A percentile compares a stretch with the other conserved stretches of the same genome.
These are phyloP conservation scores for Amaurobius ferox DNA, from an alignment of 2,888 invertebrate species.

Conservation along the genomic window DNA sequence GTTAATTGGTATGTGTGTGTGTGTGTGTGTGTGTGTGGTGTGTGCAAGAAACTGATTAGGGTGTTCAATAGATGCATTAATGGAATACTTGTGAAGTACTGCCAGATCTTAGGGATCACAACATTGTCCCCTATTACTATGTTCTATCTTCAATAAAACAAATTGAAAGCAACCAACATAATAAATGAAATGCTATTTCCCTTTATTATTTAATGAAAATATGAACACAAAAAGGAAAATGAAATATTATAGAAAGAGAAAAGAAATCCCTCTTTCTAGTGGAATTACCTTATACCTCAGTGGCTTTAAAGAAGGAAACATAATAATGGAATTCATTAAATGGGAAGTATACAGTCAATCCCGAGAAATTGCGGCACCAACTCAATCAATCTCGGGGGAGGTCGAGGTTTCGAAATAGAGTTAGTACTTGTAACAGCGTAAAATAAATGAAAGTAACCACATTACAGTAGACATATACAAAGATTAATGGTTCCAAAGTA, in stretches of 20 bases:
- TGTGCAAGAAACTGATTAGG: no score
- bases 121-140: no score
- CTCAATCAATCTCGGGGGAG: conserved; percentile 2
- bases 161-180: no score
- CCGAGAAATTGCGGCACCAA: neutral
- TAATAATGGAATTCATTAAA: conserved; percentile 16
- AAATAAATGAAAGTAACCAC: conserved; percentile 17
- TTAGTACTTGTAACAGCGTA: neutral
- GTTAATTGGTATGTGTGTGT: no score
- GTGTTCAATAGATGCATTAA: no score
- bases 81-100: no score
- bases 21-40: no score
- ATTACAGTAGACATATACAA: conserved; percentile 7
- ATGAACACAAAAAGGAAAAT: neutral
- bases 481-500: conserved; percentile 19
- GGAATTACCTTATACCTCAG: neutral
- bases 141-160: no score
- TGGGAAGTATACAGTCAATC: neutral
- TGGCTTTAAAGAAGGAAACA: neutral
- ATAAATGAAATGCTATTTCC: no score
- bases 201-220: neutral
- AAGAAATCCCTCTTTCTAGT: neutral
- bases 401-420: conserved; percentile 1
- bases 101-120: no score
- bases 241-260: neutral